Conservation (phyloP, 1,140 invertebrate species). For the Tribolium madens region DNA sequence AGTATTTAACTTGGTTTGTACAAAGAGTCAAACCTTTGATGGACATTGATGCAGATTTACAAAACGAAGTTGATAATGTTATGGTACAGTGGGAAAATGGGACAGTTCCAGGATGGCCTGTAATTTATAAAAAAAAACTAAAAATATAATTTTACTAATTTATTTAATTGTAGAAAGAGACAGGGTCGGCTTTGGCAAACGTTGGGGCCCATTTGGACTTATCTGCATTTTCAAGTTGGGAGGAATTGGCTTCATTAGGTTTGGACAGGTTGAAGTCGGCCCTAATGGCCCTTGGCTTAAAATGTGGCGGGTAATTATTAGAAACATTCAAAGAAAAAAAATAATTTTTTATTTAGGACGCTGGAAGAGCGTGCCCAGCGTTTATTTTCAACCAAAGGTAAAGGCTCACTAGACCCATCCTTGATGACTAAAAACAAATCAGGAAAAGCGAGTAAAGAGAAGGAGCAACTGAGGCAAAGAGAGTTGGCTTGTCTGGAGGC, state of each 20-base stretch:
- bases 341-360: conserved; percentile 73
- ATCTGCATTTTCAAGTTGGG: conserved; percentile 96
- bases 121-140: conserved; percentile 64
- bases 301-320: conserved; percentile 89
- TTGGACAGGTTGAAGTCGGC: conserved; percentile 98
- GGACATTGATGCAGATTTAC: conserved; percentile 85
- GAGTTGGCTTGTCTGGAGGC: conserved; percentile 90
- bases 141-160: conserved; percentile 29
- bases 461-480: conserved; percentile 81
- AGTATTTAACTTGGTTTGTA: conserved; percentile 91
- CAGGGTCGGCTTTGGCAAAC: conserved; percentile 90
- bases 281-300: conserved; percentile 95
- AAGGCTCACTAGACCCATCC: conserved; percentile 89
- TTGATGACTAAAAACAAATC: conserved; percentile 89
- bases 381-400: conserved; percentile 95
- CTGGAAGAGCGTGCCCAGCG: conserved; percentile 96
- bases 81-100: conserved; percentile 89
- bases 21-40: conserved; percentile 90
- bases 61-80: conserved; percentile 82
- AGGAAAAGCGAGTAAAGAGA: conserved; percentile 75
- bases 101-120: conserved; percentile 94
- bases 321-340: no score
- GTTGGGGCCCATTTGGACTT: conserved; percentile 96
- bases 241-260: conserved; percentile 96
- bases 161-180: conserved; percentile 84